Conservation (phyloP, 1,140 invertebrate species). For the Euglossa dilemma region DNA sequence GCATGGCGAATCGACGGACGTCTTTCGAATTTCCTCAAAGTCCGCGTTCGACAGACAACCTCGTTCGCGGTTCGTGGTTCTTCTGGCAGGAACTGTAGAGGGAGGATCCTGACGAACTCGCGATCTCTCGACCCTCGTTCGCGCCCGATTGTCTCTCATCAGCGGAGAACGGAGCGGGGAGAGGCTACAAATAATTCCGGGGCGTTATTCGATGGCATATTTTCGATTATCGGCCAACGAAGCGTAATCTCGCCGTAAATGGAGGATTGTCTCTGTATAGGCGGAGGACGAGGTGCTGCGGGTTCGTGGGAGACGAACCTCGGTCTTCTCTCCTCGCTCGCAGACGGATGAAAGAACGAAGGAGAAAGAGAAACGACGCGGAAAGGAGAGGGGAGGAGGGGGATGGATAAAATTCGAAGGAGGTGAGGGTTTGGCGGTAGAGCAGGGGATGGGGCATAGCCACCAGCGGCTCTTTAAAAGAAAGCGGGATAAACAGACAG, state of each 20-base stretch:
- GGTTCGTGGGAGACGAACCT: constrained; percentile 56
- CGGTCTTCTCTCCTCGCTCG: constrained; percentile 30
- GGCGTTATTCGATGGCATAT: constrained; percentile 80
- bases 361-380: background rate
- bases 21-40: too few relatives aligned
- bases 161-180: constrained; percentile 9
- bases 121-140: constrained; percentile 39
- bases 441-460: constrained; percentile 65
- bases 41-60: background rate
- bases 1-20: too few relatives aligned
- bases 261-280: constrained; percentile 79
- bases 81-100: background rate
- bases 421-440: background rate
- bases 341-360: constrained; percentile 55
- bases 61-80: background rate
- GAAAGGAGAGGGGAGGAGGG: constrained; percentile 41
- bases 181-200: constrained; percentile 74
- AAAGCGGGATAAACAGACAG: constrained; percentile 83
- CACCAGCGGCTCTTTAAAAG: constrained; percentile 80
- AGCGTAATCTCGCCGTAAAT: constrained; percentile 81
- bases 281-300: constrained; percentile 76
- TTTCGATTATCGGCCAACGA: constrained; percentile 81
- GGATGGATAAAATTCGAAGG: constrained; percentile 2
- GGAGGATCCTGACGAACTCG: background rate
- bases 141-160: constrained; percentile 65